phyloP scores from a whole-genome alignment of 2,113 vertebrate genomes.

The Helogale parvula region DNA sequence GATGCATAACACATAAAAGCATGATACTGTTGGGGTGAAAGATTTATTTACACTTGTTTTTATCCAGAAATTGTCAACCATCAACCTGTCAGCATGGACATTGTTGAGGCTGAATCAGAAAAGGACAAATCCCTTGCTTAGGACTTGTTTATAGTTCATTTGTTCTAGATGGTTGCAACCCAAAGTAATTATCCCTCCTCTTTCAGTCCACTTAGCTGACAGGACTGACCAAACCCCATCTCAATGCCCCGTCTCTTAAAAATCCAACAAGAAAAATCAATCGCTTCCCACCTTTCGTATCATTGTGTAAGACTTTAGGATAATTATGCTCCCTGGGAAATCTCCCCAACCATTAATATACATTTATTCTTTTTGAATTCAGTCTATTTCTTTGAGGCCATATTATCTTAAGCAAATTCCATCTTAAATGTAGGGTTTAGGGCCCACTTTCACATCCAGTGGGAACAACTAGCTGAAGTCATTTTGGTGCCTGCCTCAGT shows the following conservation, averaged over 20 bases:
- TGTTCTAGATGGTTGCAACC: not conserved
- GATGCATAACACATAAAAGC: conserved; percentile 57
- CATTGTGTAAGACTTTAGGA: not conserved
- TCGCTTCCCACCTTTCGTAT: not conserved
- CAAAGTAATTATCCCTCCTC: not conserved
- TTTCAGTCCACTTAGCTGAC: not conserved
- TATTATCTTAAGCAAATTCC: not conserved
- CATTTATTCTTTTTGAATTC: not conserved
- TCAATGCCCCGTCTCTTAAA: not conserved
- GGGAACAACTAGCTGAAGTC: not conserved
- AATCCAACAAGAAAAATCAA: not conserved
- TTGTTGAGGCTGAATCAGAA: not conserved
- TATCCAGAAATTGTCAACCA: conserved; percentile 33
- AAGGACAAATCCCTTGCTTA: not conserved
- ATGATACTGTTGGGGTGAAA: not conserved
- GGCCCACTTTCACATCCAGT: not conserved
- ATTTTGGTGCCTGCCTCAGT: not conserved
- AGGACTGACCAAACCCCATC: not conserved
- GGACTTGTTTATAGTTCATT: not conserved
- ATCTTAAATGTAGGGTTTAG: not conserved
- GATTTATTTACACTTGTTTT: conserved; percentile 58
- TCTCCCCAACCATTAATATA: not conserved
- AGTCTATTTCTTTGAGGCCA: not conserved
- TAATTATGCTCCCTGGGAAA: not conserved
- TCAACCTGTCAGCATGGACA: not conserved